Conservation (phyloP, 2,113 vertebrate genomes). For the Oriolus oriolus region DNA sequence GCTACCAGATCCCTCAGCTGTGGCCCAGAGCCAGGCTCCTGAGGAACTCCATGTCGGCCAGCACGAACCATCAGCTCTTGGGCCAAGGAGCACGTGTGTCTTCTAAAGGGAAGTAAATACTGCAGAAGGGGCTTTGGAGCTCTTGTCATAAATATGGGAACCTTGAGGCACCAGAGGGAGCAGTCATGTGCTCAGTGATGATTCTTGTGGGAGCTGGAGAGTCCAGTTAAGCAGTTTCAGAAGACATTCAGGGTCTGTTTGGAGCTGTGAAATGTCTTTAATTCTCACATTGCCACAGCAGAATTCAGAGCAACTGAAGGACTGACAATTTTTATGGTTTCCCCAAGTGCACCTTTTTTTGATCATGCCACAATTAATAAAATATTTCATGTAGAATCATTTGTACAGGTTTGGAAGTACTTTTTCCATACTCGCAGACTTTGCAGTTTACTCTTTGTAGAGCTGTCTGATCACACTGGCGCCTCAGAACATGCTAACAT, state of each 20-base stretch:
- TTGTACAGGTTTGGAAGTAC: background rate
- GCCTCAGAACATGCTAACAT: background rate
- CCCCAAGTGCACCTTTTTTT: background rate
- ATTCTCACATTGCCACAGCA: background rate
- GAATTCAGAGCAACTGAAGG: background rate
- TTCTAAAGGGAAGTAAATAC: background rate
- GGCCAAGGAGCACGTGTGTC: background rate
- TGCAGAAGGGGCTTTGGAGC: background rate
- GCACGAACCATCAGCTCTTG: accelerated
- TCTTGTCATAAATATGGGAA: background rate
- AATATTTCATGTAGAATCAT: background rate
- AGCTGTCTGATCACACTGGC: background rate
- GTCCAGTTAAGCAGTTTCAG: background rate
- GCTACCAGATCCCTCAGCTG: background rate
- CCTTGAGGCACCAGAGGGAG: background rate
- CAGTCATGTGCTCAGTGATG: background rate
- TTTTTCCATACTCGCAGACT: background rate
- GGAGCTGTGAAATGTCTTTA: background rate
- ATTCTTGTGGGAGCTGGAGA: background rate
- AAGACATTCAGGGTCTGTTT: background rate
- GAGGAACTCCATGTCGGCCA: background rate
- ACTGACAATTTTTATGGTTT: background rate
- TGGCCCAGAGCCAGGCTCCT: background rate
- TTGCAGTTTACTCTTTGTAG: background rate
- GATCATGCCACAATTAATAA: background rate